These are phyloP conservation scores for Disparrhopalites patrizii DNA, from an alignment of 2,888 invertebrate species.

Conservation along the genomic window DNA sequence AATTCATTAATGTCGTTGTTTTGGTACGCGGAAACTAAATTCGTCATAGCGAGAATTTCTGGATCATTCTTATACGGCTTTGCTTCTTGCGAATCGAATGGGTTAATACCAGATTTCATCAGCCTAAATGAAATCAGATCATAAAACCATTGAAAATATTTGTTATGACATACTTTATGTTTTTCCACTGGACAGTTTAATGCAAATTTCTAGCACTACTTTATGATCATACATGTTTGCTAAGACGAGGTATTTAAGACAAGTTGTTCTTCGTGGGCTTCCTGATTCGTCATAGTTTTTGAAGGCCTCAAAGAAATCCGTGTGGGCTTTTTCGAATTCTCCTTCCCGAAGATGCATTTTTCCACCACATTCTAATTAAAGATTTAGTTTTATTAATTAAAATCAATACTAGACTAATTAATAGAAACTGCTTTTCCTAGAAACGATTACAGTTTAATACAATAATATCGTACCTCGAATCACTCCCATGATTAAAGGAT, in stretches of 20 bases:
- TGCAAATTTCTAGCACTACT: constrained; percentile 56
- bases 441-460: background rate
- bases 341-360: constrained; percentile 99
- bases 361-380: constrained; percentile 86
- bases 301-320: constrained; percentile 99
- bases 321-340: constrained; percentile 98
- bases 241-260: constrained; percentile 92
- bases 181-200: background rate
- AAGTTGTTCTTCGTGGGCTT: constrained; percentile 91
- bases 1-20: constrained; percentile 98
- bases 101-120: constrained; percentile 99
- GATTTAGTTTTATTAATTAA: constrained; percentile 20
- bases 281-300: constrained; percentile 99
- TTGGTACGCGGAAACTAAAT: constrained; percentile 89
- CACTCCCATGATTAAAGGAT: constrained; percentile 99
- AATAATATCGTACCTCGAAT: constrained; percentile 69
- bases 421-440: background rate
- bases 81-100: constrained; percentile 99
- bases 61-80: constrained; percentile 99
- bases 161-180: background rate
- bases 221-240: constrained; percentile 78
- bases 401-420: constrained; percentile 1
- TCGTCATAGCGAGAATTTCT: constrained; percentile 98
- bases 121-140: constrained; percentile 60
- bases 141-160: background rate